Percentiles rank a stretch among this genome's conserved stretches.
Evolutionary conservation across 2,888 invertebrate genomes (phyloP).

Genomic region (Campoplex capitator): DNA sequence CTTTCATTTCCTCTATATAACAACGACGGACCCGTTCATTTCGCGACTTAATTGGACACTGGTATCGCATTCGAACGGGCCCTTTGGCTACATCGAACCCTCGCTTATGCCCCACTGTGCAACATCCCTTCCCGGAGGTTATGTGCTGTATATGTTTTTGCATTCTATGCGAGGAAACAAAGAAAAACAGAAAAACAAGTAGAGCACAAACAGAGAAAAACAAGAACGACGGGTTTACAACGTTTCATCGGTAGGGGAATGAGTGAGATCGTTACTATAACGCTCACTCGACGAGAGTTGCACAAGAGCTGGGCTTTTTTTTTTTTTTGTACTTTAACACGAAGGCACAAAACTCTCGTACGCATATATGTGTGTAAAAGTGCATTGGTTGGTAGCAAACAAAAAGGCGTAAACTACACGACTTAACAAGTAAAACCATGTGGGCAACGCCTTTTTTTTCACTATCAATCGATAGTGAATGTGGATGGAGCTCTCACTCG

Average conservation of each 20-base stretch:
- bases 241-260: slow-evolving; percentile 61
- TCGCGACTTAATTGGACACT: slow-evolving; percentile 77
- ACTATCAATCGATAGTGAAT: slow-evolving; percentile 34
- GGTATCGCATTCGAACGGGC: slow-evolving; percentile 68
- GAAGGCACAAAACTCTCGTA: slow-evolving; percentile 60
- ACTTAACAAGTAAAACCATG: slow-evolving; percentile 11
- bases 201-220: slow-evolving; percentile 58
- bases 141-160: slow-evolving; percentile 53
- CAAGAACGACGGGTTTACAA: slow-evolving; percentile 68
- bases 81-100: slow-evolving; percentile 64
- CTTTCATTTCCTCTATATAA: slow-evolving; percentile 62
- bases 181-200: slow-evolving; percentile 34
- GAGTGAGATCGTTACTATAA: slow-evolving; percentile 48
- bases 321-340: slow-evolving; percentile 44
- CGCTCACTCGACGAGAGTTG: slow-evolving; percentile 60
- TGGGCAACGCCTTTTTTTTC: slow-evolving; percentile 29
- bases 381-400: slow-evolving; percentile 13
- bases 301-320: slow-evolving; percentile 43
- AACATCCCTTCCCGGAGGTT: slow-evolving; percentile 43
- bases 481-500: slow-evolving; percentile 55
- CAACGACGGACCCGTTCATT: slow-evolving; percentile 74
- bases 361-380: slow-evolving; percentile 45
- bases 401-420: slow-evolving; percentile 31
- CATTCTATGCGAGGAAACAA: slow-evolving; percentile 39
- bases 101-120: slow-evolving; percentile 40